Base-by-base conservation (phyloP, 2,888 invertebrate species). In the Aquatica leii region DNA sequence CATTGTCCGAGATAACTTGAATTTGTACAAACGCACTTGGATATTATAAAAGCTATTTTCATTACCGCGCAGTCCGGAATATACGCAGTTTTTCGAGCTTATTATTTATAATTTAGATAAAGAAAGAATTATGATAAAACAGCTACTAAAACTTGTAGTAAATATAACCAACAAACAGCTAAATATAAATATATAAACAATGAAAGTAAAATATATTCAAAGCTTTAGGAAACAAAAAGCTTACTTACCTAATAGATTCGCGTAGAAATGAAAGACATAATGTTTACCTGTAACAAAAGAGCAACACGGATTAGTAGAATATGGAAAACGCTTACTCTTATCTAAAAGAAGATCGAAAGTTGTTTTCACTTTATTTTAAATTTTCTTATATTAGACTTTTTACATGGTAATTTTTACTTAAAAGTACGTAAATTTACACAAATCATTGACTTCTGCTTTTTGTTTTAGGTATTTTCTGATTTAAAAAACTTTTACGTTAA, bases 1-100 rank as follows among this genome's bases (percentile, higher is more conserved):
- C 69, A 69, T 69, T 66, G 69, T 59, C 60, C 62, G 68, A 69
- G 69, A 67, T 69, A 69, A 66, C 66, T 67, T 67, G 65, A 71
- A 69, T 71, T 71, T 67, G 65, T 62, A 65, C 59, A 56, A 67
- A 66, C 66, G 66, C 70, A 65, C 69, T 57, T 62, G 58, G 70
- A 68, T 69, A 68, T 69, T 69, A 71, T 54, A 59, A 54, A 62
- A 66, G 62, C 60, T 63, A 59, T 66, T 68, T 68, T 65, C 60
- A 63, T 66, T 66, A 57, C 24, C 6, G 24, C 67, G 59, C 67
- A 63, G 67, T 65, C 67, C 65, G 58, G 66, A 66, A 66, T 65
- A 65, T 67, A 69, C 65, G 67, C 55, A 58, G 63, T 65, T 70
- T 66, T 64, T 62, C 65, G 65, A 63, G 69, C 65, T 67, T 59